Evolutionary conservation across 2,113 vertebrate species (phyloP).

Genomic region (Cinclus cinclus): DNA sequence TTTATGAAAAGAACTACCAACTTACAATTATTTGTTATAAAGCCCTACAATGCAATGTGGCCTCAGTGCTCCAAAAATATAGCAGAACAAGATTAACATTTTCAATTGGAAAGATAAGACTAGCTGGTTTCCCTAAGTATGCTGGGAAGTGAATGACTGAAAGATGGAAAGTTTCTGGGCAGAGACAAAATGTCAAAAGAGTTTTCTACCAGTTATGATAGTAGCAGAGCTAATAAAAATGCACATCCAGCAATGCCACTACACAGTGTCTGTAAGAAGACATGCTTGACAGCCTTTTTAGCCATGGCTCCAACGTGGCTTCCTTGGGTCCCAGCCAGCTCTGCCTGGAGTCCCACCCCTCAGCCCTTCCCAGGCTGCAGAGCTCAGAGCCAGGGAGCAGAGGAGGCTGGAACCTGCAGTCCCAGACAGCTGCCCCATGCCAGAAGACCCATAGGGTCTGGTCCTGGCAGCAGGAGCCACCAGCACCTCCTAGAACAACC

Average conservation of each 20-base stretch:
- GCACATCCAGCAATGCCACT: neutral
- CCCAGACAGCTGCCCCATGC: fast-evolving
- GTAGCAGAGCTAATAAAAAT: neutral
- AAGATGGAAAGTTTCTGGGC: neutral
- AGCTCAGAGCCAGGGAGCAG: neutral
- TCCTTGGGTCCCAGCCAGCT: neutral
- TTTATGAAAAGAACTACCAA: neutral
- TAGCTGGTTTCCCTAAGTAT: neutral
- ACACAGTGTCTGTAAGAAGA: neutral
- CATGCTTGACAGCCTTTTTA: neutral
- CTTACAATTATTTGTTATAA: neutral
- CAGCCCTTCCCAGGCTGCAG: neutral
- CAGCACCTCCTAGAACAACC: neutral
- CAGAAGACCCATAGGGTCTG: neutral
- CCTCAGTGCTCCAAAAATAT: neutral
- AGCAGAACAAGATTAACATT: neutral
- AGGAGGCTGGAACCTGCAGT: neutral
- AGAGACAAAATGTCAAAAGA: neutral
- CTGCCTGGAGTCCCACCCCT: fast-evolving
- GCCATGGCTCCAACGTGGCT: fast-evolving
- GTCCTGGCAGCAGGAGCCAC: neutral
- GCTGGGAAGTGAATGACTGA: neutral
- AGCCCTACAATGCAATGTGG: fast-evolving
- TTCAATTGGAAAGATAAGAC: neutral
- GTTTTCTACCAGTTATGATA: neutral